phyloP scores from a whole-genome alignment of 2,113 vertebrate genomes.

The Noturus placidus region DNA sequence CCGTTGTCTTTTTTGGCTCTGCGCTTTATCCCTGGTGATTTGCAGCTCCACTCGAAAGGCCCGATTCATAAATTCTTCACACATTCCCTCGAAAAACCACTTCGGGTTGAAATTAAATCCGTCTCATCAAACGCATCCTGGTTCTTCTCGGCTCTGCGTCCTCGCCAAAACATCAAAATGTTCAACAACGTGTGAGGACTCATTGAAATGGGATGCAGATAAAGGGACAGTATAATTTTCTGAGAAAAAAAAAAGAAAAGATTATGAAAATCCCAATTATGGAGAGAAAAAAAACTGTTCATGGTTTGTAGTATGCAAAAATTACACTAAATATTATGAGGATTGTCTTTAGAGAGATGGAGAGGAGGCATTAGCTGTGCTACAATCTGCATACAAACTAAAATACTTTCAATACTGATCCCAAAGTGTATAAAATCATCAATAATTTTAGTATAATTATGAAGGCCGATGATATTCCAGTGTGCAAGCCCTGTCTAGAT shows the following conservation, averaged over 20 bases:
- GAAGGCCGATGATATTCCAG: neutral
- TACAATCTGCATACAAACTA: neutral
- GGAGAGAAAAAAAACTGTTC: neutral
- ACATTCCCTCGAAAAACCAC: conserved; percentile 10
- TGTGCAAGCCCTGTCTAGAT: neutral
- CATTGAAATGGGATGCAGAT: conserved; percentile 21
- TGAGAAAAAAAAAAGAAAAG: neutral
- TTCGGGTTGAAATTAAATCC: conserved; percentile 34
- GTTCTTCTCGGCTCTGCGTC: conserved; percentile 24
- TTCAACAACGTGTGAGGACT: conserved; percentile 23
- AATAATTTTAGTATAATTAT: neutral
- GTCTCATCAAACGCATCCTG: conserved; percentile 31
- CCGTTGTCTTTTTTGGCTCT: conserved; percentile 3
- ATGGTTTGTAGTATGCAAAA: neutral
- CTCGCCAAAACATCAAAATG: neutral
- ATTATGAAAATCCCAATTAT: neutral
- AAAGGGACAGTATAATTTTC: conserved; percentile 23
- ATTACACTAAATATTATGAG: neutral
- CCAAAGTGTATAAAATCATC: neutral
- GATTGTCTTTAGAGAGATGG: neutral
- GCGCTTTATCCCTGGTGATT: conserved; percentile 26
- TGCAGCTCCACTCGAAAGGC: conserved; percentile 8
- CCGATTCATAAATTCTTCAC: conserved; percentile 36
- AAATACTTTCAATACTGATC: neutral
- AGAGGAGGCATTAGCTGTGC: neutral